A percentile compares a stretch with the other conserved stretches of the same genome.
phyloP scores from a whole-genome alignment of 2,888 invertebrate genomes.

The Temnothorax unifasciatus region DNA sequence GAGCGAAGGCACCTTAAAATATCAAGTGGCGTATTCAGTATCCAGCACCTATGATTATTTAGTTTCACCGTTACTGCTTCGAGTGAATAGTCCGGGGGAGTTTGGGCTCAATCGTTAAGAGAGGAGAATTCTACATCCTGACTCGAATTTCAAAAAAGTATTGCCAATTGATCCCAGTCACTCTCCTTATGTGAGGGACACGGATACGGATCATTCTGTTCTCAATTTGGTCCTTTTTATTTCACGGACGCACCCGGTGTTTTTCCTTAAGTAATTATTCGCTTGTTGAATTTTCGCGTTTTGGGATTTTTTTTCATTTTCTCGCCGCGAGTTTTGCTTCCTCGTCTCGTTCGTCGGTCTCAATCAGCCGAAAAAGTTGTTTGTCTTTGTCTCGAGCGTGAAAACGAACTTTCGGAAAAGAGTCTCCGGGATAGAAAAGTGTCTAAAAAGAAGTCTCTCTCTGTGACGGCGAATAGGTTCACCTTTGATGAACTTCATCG shows the following conservation, averaged over 20 bases:
- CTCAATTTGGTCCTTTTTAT: slow-evolving; percentile 69
- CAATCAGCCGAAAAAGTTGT: neutral
- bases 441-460: slow-evolving; percentile 36
- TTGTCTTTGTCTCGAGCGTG: neutral
- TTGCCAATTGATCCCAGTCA: slow-evolving; percentile 34
- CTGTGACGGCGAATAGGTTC: slow-evolving; percentile 14
- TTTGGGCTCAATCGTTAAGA: slow-evolving; percentile 32
- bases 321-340: neutral
- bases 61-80: slow-evolving; percentile 41
- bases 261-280: slow-evolving; percentile 23
- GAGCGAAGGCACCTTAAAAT: slow-evolving; percentile 73
- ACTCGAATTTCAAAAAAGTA: slow-evolving; percentile 15
- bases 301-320: neutral
- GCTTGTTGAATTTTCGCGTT: slow-evolving; percentile 28
- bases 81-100: slow-evolving; percentile 8
- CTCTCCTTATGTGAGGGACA: slow-evolving; percentile 29
- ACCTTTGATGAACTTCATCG: slow-evolving; percentile 21
- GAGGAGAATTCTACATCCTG: neutral
- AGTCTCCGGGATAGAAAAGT: slow-evolving; percentile 33
- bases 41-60: slow-evolving; percentile 68
- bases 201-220: slow-evolving; percentile 20
- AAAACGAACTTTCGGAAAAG: slow-evolving; percentile 29
- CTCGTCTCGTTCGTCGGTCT: slow-evolving; percentile 9
- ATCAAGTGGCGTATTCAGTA: slow-evolving; percentile 57
- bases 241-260: slow-evolving; percentile 45